phyloP scores from a whole-genome alignment of 2,888 invertebrate species.

The Drosophila planitibia region DNA sequence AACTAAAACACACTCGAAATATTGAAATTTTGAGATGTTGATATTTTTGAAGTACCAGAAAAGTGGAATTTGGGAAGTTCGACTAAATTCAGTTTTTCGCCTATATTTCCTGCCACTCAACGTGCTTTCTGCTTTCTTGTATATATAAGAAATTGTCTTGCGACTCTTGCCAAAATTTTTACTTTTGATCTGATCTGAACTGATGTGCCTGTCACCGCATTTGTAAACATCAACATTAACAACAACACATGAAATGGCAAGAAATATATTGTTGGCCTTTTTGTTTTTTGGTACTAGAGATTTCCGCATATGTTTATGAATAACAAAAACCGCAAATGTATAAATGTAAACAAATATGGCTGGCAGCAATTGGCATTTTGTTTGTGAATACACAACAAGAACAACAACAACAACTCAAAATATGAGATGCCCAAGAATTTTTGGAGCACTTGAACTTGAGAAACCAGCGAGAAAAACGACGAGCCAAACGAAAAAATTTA shows the following conservation, averaged over 20 bases:
- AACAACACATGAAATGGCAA: slow-evolving; percentile 17
- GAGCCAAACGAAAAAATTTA: background rate
- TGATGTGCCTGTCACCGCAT: slow-evolving; percentile 33
- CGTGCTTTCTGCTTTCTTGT: background rate
- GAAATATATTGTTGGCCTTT: slow-evolving; percentile 21
- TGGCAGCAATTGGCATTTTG: slow-evolving; percentile 49
- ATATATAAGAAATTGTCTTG: background rate
- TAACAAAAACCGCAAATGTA: slow-evolving; percentile 40
- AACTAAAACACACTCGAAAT: background rate
- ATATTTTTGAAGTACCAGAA: background rate
- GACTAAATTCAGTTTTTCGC: background rate
- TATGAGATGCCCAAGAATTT: slow-evolving; percentile 41
- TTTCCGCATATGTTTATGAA: slow-evolving; percentile 49
- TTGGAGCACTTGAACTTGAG: slow-evolving; percentile 53
- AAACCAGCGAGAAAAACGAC: slow-evolving; percentile 4
- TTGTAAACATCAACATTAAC: slow-evolving; percentile 27
- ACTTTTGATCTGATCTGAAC: slow-evolving; percentile 14
- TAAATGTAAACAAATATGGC: slow-evolving; percentile 56
- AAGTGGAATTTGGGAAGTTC: background rate
- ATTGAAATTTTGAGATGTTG: background rate
- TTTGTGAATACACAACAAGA: slow-evolving; percentile 24
- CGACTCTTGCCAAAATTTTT: slow-evolving; percentile 26
- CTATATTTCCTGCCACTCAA: background rate
- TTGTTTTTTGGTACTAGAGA: slow-evolving; percentile 11
- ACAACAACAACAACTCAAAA: slow-evolving; percentile 10